These are phyloP conservation scores for Leuciscus waleckii DNA, from an alignment of 2,797 vertebrate genomes.

Conservation along the genomic window DNA sequence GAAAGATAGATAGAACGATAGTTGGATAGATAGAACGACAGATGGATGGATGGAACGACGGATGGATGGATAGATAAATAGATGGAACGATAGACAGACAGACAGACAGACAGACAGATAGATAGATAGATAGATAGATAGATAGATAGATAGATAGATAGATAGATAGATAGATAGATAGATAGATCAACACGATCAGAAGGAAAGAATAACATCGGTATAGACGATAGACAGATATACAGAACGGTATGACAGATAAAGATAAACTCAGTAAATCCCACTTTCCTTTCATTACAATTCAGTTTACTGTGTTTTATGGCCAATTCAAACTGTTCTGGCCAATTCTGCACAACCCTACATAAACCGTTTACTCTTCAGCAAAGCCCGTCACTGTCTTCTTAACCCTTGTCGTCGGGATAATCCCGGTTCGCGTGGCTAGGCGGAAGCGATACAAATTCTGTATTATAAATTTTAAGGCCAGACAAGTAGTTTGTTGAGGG, in stretches of 20 bases:
- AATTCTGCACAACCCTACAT: background rate
- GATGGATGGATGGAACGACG: too few species aligned
- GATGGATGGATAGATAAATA: background rate
- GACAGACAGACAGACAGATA: accelerated
- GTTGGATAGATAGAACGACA: accelerated
- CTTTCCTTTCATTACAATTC: background rate
- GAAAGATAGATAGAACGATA: accelerated
- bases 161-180: background rate
- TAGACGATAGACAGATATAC: too few species aligned
- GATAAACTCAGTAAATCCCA: background rate
- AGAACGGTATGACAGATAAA: too few species aligned
- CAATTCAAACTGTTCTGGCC: background rate
- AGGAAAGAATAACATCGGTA: too few species aligned
- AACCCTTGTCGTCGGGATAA: too few species aligned
- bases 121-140: accelerated
- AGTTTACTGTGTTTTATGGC: background rate
- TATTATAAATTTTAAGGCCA: too few species aligned
- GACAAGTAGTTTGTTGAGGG: too few species aligned
- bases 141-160: accelerated
- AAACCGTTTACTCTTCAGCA: background rate
- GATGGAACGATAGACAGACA: background rate
- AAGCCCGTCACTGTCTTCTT: slow-evolving; percentile 5
- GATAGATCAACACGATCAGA: background rate
- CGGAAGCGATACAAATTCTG: too few species aligned
- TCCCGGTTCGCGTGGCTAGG: too few species aligned